Evolutionary conservation across 2,113 vertebrate genomes (phyloP).

Genomic region (Zootoca vivipara): DNA sequence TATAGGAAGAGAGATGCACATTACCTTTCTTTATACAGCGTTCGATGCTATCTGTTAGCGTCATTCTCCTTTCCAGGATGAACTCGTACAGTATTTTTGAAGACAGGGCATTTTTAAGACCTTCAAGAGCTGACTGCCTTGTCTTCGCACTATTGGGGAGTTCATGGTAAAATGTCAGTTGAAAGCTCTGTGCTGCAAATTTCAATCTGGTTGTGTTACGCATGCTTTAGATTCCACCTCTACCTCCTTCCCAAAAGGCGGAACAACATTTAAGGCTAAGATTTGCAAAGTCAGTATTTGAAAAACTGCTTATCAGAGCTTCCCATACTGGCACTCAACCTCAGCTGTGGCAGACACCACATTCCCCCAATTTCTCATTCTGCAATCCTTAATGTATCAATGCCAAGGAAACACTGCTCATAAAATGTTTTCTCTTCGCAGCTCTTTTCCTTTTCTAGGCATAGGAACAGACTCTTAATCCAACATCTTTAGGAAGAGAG

Average conservation of each 20-base stretch:
- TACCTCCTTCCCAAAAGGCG: background rate
- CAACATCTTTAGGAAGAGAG: background rate
- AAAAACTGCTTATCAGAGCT: background rate
- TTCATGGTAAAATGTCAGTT: background rate
- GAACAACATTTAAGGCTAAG: background rate
- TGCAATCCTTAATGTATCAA: background rate
- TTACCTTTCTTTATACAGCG: conserved; percentile 98
- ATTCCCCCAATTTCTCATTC: background rate
- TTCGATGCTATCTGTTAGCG: conserved; percentile 94
- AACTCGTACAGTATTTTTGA: conserved; percentile 95
- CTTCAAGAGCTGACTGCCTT: conserved; percentile 91
- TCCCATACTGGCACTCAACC: background rate
- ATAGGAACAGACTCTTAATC: background rate
- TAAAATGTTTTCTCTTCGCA: background rate
- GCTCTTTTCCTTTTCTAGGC: background rate
- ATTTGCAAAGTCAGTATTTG: background rate
- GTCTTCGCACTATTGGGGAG: conserved; percentile 88
- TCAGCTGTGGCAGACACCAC: background rate
- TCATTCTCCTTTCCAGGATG: conserved; percentile 94
- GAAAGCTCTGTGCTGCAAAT: background rate
- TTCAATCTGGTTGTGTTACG: background rate
- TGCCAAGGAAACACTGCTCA: background rate
- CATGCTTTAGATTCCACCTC: background rate
- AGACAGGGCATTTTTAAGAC: conserved; percentile 90
- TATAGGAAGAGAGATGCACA: background rate